A percentile compares a stretch with the other conserved stretches of the same genome.
These are phyloP conservation scores for Myodes glareolus DNA, from an alignment of 2,113 vertebrate species.

Conservation along the genomic window DNA sequence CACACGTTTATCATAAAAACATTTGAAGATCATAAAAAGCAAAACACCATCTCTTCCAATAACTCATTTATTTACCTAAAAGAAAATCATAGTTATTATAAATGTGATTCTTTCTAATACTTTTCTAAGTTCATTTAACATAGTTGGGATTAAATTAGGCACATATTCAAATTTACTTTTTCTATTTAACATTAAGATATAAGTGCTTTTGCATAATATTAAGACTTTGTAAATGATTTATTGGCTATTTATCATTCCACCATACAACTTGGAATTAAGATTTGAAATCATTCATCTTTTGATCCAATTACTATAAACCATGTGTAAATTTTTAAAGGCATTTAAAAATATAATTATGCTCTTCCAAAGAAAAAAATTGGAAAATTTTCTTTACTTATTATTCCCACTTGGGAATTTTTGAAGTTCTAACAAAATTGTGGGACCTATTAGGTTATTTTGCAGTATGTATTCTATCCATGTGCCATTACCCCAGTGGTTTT, in stretches of 20 bases:
- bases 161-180: constrained; percentile 35
- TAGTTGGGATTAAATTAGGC: neutral
- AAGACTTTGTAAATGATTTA: constrained; percentile 39
- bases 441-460: neutral
- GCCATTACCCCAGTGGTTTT: neutral
- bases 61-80: constrained; percentile 45
- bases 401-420: neutral
- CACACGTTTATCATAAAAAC: constrained; percentile 31
- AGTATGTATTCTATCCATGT: neutral
- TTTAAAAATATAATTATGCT: constrained; percentile 12
- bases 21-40: neutral
- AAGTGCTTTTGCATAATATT: constrained; percentile 27
- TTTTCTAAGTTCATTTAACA: constrained; percentile 6
- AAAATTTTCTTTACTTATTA: constrained; percentile 6
- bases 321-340: constrained; percentile 33
- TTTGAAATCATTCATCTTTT: constrained; percentile 52
- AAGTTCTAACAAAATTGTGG: constrained; percentile 20
- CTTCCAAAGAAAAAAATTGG: constrained; percentile 21
- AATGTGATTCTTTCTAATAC: neutral
- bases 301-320: constrained; percentile 30
- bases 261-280: constrained; percentile 36
- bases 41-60: constrained; percentile 19
- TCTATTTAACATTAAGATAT: neutral
- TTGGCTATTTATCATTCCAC: neutral
- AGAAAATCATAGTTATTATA: constrained; percentile 9